Evolutionary conservation across 2,888 invertebrate genomes (phyloP), one percentile per base, ranked within the genome.

Genomic region (Neoscelio sp.): DNA sequence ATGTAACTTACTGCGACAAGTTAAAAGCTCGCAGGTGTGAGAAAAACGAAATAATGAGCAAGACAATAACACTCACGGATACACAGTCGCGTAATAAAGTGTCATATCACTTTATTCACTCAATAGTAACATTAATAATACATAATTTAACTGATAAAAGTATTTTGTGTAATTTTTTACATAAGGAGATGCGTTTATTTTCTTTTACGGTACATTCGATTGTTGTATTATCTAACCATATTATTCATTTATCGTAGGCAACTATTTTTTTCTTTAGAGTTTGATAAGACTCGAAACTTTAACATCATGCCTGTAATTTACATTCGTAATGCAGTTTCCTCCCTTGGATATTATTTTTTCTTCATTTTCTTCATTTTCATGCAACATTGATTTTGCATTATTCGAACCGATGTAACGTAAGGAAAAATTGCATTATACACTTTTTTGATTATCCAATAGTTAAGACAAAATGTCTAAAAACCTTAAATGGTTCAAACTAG

Each of bases 41-140:
- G n/a, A n/a, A n/a, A 78, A 82, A 76, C 62, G 73, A 70, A 79
- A 64, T 56, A 33, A 52, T 67, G 54, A 56, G 60, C 26, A 38
- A 81, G 33, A 54, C 58, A 70, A 82, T 68, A 80, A 75, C 77
- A 70, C 70, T 78, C 82, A 68, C 82, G 80, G 85, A 78, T 87
- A 85, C 84, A 86, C 81, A 88, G 82, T 82, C 80, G 78, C 80
- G 80, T 65, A 82, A 81, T 86, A 89, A 90, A 89, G 89, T 89
- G 89, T 87, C 85, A 83, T 84, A 84, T 88, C 88, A 89, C 89
- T 90, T 90, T 89, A 89, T 89, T 89, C 86, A 87, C 87, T 89
- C 89, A 89, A 87, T 90, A 86, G 85, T 90, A 90, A 90, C 89
- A 90, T 90, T 85, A 89, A 89, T 90, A 90, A 87, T 90, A 89